Base-by-base conservation (phyloP, 1,140 invertebrate species). In the Meloidogyne exigua region DNA sequence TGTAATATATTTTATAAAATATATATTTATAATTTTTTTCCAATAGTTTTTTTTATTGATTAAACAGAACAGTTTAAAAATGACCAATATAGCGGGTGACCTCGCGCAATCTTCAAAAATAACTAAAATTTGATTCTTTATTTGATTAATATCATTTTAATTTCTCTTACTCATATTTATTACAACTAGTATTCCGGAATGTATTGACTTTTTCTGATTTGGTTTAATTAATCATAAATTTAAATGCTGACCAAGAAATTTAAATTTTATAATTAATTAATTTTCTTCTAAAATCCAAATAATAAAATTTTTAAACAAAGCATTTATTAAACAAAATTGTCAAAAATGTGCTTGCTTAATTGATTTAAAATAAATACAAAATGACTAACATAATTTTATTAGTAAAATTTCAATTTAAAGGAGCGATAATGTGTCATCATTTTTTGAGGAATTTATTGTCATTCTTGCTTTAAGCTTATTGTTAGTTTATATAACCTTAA, bases 11-110 rank as follows among this genome's bases (percentile, higher is more conserved):
- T 39, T 39, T 9, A 7, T 39, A 39, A 39, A 7, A 39, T n/a
- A 39, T 7, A 10, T 39, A 3, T 39, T 7, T 57, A 57, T 21
- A 49, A 18, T 49, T 57, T 57, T 57, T 57, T n/a, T n/a, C n/a
- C n/a, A n/a, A n/a, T n/a, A n/a, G n/a, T 57, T n/a, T n/a, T 57
- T 57, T n/a, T 57, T 57, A 57, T 57, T n/a, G 49, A 57, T 57
- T 57, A 57, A 57, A 9, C 49, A 57, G 49, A 57, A 57, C 49
- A n/a, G 5, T 57, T 57, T n/a, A 57, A 7, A n/a, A 57, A 12
- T 57, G 49, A 57, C 49, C 49, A 57, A n/a, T 5, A 57, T 57
- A n/a, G 3, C 49, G 49, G 12, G 18, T 57, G 49, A 57, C 49
- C 49, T 57, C 49, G 49, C 49, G n/a, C 49, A 57, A 57, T 57